Evolutionary conservation across 2,113 vertebrate species (phyloP).

Genomic region (Elaphurus davidianus): DNA sequence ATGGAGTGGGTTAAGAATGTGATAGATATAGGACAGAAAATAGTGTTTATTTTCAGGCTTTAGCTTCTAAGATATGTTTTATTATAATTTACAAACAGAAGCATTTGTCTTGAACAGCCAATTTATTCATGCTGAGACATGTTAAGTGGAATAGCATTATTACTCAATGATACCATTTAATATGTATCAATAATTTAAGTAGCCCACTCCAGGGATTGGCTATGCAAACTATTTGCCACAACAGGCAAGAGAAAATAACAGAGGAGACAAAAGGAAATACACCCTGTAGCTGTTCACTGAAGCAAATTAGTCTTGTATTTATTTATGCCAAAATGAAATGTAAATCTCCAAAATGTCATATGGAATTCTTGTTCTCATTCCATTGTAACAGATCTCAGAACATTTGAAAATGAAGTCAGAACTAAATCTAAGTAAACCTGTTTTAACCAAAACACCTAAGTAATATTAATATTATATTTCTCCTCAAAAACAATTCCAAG

Average conservation of each 20-base stretch:
- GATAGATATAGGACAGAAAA: background rate
- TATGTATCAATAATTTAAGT: conserved; percentile 30
- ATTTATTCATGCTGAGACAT: background rate
- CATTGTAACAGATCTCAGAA: background rate
- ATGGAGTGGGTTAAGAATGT: background rate
- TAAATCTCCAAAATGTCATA: background rate
- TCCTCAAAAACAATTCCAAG: background rate
- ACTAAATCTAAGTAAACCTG: background rate
- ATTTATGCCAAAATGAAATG: background rate
- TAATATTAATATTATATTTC: background rate
- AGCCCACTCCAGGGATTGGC: background rate
- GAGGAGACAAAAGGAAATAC: background rate
- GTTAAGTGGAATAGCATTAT: conserved; percentile 36
- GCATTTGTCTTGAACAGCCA: background rate
- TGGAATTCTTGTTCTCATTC: background rate
- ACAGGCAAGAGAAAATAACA: background rate
- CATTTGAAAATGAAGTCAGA: background rate
- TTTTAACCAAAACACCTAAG: background rate
- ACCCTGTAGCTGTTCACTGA: background rate
- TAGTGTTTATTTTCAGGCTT: background rate
- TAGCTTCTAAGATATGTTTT: background rate
- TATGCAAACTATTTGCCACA: conserved; percentile 13
- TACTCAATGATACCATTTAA: conserved; percentile 24
- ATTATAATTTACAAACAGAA: background rate
- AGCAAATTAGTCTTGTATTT: background rate